Conservation (phyloP, 2,113 vertebrate species). For the Machaerirhynchus nigripectus region DNA sequence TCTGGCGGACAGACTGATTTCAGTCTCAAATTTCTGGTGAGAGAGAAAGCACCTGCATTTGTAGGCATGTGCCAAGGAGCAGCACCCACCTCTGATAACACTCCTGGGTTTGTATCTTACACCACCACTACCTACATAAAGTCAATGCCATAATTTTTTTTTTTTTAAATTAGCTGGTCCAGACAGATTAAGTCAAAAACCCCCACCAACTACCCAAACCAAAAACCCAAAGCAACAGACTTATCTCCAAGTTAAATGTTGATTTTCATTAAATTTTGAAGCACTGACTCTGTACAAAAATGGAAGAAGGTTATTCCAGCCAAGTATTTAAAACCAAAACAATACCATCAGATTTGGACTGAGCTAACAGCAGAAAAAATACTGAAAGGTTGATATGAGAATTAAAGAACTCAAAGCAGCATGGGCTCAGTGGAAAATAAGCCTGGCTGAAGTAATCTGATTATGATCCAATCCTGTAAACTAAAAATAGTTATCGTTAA, state of each 20-base stretch:
- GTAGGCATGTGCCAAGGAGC: background rate
- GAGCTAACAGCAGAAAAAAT: background rate
- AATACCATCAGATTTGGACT: background rate
- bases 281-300: background rate
- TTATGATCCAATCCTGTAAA: slow-evolving; percentile 9
- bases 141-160: background rate
- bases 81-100: background rate
- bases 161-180: background rate
- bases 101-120: background rate
- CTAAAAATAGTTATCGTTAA: background rate
- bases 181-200: background rate
- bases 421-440: background rate
- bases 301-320: background rate
- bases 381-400: background rate
- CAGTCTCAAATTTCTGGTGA: background rate
- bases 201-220: background rate
- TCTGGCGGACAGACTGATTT: background rate
- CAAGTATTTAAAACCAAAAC: background rate
- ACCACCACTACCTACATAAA: background rate
- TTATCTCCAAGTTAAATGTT: background rate
- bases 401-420: background rate
- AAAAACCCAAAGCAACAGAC: background rate
- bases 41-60: background rate
- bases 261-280: background rate
- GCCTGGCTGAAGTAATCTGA: slow-evolving; percentile 20